Conservation (phyloP, 37 sponge, comb jelly and placozoan genomes). For the Lycopodina hypogea region DNA sequence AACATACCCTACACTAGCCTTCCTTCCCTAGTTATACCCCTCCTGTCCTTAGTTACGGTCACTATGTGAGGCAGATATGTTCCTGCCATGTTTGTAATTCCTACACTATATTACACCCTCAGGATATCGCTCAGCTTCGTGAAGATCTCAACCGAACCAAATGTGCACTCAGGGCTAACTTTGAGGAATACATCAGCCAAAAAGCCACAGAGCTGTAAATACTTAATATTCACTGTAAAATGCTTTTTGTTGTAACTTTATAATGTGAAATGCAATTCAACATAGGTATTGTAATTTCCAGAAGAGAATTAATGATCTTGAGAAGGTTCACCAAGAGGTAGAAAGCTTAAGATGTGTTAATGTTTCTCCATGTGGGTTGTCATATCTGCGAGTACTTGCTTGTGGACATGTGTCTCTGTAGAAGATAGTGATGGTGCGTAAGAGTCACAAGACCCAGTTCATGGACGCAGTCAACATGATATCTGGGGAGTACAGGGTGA, state of each 20-base stretch:
- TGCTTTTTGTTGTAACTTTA: neutral
- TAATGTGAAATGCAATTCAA: neutral
- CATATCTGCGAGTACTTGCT: neutral
- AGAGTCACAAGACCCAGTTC: constrained; percentile 51
- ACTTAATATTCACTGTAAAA: too few species aligned
- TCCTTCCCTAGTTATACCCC: too few species aligned
- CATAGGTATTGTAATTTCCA: constrained; percentile 39
- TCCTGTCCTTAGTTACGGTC: too few species aligned
- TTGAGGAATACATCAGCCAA: constrained; percentile 48
- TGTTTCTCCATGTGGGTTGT: too few species aligned
- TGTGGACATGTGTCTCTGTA: neutral
- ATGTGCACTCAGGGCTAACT: constrained; percentile 56
- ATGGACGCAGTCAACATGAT: constrained; percentile 65
- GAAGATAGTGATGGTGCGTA: constrained; percentile 49
- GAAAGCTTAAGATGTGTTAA: too few species aligned
- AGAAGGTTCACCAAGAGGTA: constrained; percentile 56
- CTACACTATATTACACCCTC: too few species aligned
- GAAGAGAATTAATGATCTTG: constrained; percentile 39
- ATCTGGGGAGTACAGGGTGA: constrained; percentile 74
- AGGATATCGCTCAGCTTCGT: constrained; percentile 46
- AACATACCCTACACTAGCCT: too few species aligned
- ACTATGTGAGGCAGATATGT: too few species aligned
- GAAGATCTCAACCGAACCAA: constrained; percentile 61
- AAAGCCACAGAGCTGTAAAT: constrained; percentile 71
- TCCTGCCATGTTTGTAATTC: too few species aligned